Conservation (phyloP, 2,113 vertebrate species). For the Halcyon malimbica region DNA sequence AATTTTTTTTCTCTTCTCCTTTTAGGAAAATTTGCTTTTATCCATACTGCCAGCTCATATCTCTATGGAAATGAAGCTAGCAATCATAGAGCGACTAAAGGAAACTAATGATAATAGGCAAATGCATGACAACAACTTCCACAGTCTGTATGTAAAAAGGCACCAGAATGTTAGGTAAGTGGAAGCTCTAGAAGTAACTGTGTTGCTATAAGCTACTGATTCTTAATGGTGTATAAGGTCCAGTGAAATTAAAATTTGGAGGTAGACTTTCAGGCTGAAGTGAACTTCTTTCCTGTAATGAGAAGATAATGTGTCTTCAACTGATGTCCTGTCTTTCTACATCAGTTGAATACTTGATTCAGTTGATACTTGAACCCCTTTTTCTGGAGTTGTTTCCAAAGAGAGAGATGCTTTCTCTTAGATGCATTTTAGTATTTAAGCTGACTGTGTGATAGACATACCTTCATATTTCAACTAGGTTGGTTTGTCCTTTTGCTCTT, state of each 20-base stretch:
- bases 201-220: neutral
- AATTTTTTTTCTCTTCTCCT: neutral
- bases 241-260: neutral
- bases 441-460: neutral
- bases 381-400: neutral
- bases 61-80: conserved; percentile 98
- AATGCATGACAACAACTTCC: conserved; percentile 95
- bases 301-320: rapidly evolving
- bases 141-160: conserved; percentile 95
- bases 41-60: conserved; percentile 96
- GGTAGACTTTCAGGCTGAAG: neutral
- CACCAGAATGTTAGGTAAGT: conserved; percentile 94
- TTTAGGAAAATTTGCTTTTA: conserved; percentile 92
- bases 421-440: neutral
- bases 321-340: neutral
- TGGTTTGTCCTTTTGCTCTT: neutral
- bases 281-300: neutral
- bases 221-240: neutral
- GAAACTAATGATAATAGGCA: conserved; percentile 89
- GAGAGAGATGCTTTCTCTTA: neutral
- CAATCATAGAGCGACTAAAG: conserved; percentile 94
- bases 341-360: neutral
- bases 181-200: neutral
- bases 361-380: neutral
- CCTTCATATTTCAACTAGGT: neutral